Base-by-base conservation (phyloP, 2,797 vertebrate species). In the Pipistrellus pipistrellus region DNA sequence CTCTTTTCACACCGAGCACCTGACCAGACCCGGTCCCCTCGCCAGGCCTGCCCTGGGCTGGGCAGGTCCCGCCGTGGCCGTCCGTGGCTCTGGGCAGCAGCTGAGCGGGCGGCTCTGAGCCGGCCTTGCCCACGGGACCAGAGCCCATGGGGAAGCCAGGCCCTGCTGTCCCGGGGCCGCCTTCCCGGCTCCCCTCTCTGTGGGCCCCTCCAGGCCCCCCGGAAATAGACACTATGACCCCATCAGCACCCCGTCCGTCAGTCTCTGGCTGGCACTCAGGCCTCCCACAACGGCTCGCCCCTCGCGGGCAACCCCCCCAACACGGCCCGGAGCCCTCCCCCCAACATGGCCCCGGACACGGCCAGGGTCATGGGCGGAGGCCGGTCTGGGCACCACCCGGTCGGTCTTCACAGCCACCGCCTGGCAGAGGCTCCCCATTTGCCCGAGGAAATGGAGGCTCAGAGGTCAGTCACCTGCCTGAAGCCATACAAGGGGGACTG, bases 211-310 rank as follows among this genome's bases (percentile, higher is more conserved):
- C 6, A 4, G 21, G 8, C 1, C 4, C 53, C 7, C 14, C 35
- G 62, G 62, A 73, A 20, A 30, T 0, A 44, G 73, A 62, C 1
- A 6, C n/a, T 0, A 0, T 20, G 73, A 57, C 15, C 20, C 41
- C 10, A 15, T 32, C 2, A 0, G 44, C 15, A 2, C 38, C 57
- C 15, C 38, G 4, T 27, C 62, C 2, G 0, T 7, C 1, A 25
- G 1, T 48, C 76, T 1, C 17, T 6, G 7, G 35, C 35, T 2
- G 6, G 6, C 4, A 3, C 72, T 30, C 62, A 1, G 1, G 0
- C 3, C 32, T 11, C 2, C 51, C 6, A 1, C 0, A 0, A 15
- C 1, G 1, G 20, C 21, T n/a, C 3, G 2, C 25, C 4, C 17
- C 30, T 25, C 17, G 0, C 4, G 4, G 8, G 23, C 14, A 2